Evolutionary conservation across 2,113 vertebrate species (phyloP).

Genomic region (Mus spicilegus): DNA sequence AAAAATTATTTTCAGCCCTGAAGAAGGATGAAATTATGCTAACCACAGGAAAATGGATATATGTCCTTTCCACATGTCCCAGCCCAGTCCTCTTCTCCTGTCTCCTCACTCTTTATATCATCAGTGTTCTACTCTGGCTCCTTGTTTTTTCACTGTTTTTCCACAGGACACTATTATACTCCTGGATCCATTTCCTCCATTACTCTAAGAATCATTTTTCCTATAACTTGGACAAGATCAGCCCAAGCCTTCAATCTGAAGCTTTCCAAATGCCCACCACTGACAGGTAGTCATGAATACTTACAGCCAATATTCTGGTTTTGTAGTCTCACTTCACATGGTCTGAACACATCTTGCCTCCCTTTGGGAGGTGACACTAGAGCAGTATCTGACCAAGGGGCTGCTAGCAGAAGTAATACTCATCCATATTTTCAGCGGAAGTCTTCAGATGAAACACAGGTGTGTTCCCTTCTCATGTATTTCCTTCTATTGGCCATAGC

Average conservation of each 20-base stretch:
- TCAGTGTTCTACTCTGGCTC: rapidly evolving
- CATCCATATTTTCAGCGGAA: neutral
- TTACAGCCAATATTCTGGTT: neutral
- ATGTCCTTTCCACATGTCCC: rapidly evolving
- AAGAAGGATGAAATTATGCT: neutral
- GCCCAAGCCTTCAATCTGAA: neutral
- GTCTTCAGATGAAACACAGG: neutral
- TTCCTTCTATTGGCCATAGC: neutral
- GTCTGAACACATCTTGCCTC: rapidly evolving
- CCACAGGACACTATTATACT: neutral
- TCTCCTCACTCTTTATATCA: rapidly evolving
- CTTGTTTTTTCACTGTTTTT: neutral
- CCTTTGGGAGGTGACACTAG: rapidly evolving
- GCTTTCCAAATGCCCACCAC: no score
- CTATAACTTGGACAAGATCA: neutral
- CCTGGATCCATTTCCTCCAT: neutral
- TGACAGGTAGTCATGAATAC: neutral
- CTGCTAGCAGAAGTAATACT: neutral
- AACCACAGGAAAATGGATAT: neutral
- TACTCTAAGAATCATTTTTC: neutral
- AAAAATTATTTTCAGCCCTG: neutral
- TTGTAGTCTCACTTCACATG: neutral
- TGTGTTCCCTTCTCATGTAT: neutral
- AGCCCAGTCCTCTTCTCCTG: neutral
- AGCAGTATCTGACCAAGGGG: neutral